Percentiles rank a stretch among this genome's conserved stretches.
Evolutionary conservation across 2,888 invertebrate species (phyloP).

Genomic region (Phasia obesa): DNA sequence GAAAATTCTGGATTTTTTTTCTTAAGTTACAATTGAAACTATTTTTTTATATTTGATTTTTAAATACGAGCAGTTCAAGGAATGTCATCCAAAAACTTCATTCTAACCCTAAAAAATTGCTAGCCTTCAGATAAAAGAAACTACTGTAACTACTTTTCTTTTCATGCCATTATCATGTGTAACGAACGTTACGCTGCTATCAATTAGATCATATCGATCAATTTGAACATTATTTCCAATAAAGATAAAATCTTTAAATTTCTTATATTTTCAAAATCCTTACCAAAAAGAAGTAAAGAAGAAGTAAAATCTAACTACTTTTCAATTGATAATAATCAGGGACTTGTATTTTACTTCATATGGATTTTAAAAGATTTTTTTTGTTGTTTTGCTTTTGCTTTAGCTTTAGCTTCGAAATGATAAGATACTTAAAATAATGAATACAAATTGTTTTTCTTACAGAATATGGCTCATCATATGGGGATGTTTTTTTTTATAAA

Average conservation of each 20-base stretch:
- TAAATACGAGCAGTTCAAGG: too few species aligned
- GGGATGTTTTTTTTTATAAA: slow-evolving; percentile 60
- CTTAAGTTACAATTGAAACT: too few species aligned
- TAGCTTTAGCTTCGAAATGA: slow-evolving; percentile 24
- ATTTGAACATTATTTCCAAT: not conserved
- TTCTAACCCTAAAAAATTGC: too few species aligned
- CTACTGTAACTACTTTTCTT: too few species aligned
- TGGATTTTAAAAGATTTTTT: slow-evolving; percentile 7
- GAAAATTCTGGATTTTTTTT: too few species aligned
- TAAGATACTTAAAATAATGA: slow-evolving; percentile 16
- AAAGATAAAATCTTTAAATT: not conserved
- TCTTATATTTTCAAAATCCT: not conserved
- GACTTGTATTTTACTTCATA: slow-evolving; percentile 18
- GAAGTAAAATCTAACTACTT: slow-evolving; percentile 39
- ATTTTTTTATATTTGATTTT: too few species aligned
- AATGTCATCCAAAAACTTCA: too few species aligned
- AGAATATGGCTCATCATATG: not conserved
- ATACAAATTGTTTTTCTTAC: not conserved
- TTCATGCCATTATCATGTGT: too few species aligned
- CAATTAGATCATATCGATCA: not conserved
- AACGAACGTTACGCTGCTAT: not conserved
- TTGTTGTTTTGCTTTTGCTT: not conserved
- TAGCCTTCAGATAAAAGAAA: too few species aligned
- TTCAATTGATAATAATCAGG: slow-evolving; percentile 42
- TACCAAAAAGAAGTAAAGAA: not conserved